Conservation (phyloP, 2,113 vertebrate species). For the Grus americana region DNA sequence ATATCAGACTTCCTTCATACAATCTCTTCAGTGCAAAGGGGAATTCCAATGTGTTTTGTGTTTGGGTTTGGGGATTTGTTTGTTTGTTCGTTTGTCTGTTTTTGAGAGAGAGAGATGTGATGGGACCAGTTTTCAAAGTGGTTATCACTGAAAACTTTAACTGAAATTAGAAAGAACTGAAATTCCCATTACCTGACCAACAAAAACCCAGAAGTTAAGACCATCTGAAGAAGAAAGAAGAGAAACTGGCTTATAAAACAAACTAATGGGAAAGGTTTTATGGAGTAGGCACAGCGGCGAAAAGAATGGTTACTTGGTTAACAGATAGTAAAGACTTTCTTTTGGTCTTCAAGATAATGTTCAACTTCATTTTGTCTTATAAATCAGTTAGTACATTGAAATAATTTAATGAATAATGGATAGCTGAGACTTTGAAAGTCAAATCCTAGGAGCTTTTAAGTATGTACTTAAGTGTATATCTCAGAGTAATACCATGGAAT, state of each 20-base stretch:
- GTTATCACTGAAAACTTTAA: background rate
- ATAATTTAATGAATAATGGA: background rate
- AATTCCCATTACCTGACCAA: background rate
- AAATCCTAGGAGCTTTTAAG: background rate
- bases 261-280: rapidly evolving
- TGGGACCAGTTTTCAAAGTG: background rate
- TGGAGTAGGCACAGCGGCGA: background rate
- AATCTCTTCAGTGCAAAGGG: background rate
- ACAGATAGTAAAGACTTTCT: background rate
- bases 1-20: background rate
- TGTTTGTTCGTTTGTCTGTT: too few relatives aligned
- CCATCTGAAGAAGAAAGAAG: background rate
- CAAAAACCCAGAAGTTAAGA: background rate
- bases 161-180: background rate
- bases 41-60: background rate
- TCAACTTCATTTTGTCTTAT: background rate
- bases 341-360: background rate
- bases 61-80: too few relatives aligned
- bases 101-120: background rate
- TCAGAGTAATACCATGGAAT: background rate
- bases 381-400: background rate
- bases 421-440: background rate
- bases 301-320: background rate
- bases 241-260: background rate
- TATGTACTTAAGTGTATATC: background rate